Base-by-base conservation (phyloP, 2,113 vertebrate genomes). In the Channa maculata region DNA sequence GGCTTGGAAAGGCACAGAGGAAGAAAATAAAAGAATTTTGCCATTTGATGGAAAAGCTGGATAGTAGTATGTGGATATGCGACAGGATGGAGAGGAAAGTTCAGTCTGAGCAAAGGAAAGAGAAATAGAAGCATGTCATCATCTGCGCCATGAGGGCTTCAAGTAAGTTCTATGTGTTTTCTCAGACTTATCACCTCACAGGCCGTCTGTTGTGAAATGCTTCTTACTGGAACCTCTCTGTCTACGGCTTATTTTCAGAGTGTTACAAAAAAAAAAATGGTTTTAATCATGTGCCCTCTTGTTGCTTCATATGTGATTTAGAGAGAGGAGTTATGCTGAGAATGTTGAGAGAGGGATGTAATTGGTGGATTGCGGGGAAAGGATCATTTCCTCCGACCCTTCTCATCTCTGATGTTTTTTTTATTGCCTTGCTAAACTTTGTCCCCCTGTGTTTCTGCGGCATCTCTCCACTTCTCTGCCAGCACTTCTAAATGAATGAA, bases 361-460 rank as follows among this genome's bases (percentile, higher is more conserved):
- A 91, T 92, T 88, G 83, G 77, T 59, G 60, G 83, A 89, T 67
- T 91, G 86, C 58, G 82, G 88, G 71, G 77, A 86, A 62, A 53
- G 80, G 67, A 81, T 84, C 36, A 6, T 86, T 91, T 90, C 83
- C 86, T 86, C 64, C 77, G 59, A 68, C 55, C 69, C 39, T 83
- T 89, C 70, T 71, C 84, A 64, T 91, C 79, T 82, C 44, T 82
- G 80, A 86, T 65, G 69, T 62, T 71, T 65, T 79, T 90, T 80
- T 87, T 82, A 71, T 78, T 85, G 49, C 70, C 60, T 48, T 5
- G 60, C 68, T 86, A 82, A 88, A 85, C 84, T 79, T 77, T 87
- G 75, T 78, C 70, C 80, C 24, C 68, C 51, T 71, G 68, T 79
- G 71, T 77, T 69, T 86, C 65, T 82, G 69, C 2, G 15, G 66